Evolutionary conservation across 2,113 vertebrate genomes (phyloP).

Genomic region (Hippocampus abdominalis): DNA sequence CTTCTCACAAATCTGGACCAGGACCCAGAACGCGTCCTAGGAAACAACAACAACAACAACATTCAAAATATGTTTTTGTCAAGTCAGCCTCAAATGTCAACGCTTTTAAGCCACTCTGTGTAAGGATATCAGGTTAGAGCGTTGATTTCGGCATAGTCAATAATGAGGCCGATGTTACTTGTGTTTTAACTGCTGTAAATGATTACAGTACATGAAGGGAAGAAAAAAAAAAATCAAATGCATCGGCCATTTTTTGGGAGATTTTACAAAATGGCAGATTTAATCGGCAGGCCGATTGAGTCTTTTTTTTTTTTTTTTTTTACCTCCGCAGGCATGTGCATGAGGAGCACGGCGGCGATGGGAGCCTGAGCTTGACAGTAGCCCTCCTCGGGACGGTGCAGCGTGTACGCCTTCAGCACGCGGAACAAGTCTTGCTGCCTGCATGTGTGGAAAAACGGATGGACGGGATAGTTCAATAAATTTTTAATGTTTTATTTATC

Average conservation of each 20-base stretch:
- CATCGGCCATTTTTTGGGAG: too few species aligned
- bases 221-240: too few species aligned
- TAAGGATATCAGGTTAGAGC: too few species aligned
- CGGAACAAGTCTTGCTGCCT: constrained; percentile 94
- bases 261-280: too few species aligned
- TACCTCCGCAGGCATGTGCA: constrained; percentile 99
- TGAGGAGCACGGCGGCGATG: constrained; percentile 91
- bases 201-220: too few species aligned
- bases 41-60: background rate
- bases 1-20: constrained; percentile 81
- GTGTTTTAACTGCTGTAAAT: too few species aligned
- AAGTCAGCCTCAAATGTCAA: too few species aligned
- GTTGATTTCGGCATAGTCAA: too few species aligned
- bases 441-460: background rate
- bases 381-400: constrained; percentile 91
- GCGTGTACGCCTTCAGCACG: constrained; percentile 92
- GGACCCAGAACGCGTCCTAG: constrained; percentile 79
- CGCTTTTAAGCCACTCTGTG: too few species aligned
- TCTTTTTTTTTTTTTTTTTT: background rate
- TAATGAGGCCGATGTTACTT: too few species aligned
- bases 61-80: background rate
- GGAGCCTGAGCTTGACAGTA: constrained; percentile 99
- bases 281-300: too few species aligned
- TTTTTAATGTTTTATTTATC: background rate
- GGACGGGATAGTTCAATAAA: background rate